Evolutionary conservation across 2,797 vertebrate genomes (phyloP), one percentile per base, ranked within the genome.

Genomic region (Notolabrus celidotus): DNA sequence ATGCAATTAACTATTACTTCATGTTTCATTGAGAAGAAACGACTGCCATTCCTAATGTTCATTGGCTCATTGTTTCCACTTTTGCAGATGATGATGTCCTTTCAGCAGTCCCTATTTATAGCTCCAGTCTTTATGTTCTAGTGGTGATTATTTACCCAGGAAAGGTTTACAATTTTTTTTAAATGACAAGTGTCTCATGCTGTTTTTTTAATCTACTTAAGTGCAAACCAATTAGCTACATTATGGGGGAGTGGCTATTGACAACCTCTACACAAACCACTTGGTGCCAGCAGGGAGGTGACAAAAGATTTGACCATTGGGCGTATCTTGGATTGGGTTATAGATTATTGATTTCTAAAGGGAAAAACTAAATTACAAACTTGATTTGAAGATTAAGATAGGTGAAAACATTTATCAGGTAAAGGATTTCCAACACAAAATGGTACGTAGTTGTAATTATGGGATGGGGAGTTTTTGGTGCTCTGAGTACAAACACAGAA

Each of bases 61-160:
- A 56, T 15, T 46, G 69, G 57, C 62, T 85, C 80, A 82, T 86
- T 84, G 81, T 83, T 73, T 82, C 59, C 73, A 55, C 60, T 25
- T 55, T 60, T 59, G 65, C 33, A 63, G 68, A 67, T 51, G 38
- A 81, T 62, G 47, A 52, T 52, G 38, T 52, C 42, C 56, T 56
- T 67, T 79, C 39, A 61, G 19, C 42, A 29, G 67, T 61, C 36
- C 42, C 4, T 47, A 1, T 51, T 63, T 52, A 31, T 3, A 34
- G 49, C 10, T 2, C 33, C 34, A 12, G 42, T 62, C 52, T 67
- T 74, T 67, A 55, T 19, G 42, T 36, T 29, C 50, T 8, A 43
- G 17, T 31, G 29, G 49, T 52, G 42, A 27, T 55, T 23, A 67
- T 62, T 67, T 42, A 58, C 27, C n/a, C 10, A 12, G 52, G 8